Evolutionary conservation across 1,140 invertebrate genomes (phyloP), one percentile per base, ranked within the genome.

Genomic region (Andricus grossulariae): DNA sequence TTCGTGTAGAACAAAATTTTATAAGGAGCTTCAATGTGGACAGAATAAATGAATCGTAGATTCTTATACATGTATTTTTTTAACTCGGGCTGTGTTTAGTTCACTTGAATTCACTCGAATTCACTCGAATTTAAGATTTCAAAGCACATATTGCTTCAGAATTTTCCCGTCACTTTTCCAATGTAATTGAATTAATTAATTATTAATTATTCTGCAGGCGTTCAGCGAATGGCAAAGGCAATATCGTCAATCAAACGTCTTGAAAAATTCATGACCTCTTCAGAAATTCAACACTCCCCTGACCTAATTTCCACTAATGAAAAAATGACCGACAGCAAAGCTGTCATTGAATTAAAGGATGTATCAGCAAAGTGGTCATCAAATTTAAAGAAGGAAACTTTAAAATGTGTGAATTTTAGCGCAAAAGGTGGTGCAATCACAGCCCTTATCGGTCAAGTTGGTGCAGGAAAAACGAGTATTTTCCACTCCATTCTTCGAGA

Each of bases 401-500:
- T 96, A 11, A 92, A 91, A 5, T 93, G 96, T 75, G 87, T 97
- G 0, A 94, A 90, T 39, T 89, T 97, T 13, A 91, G 91, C 0
- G 92, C 96, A 11, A 93, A 92, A 77, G 92, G 94, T 19, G 95
- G 95, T 70, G 91, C 94, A 84, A 89, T 97, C 25, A 90, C 96
- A 57, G 95, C 95, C 6, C 92, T 98, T 2, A 94, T 98, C 77
- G 97, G 97, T 5, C 94, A 95, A 72, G 96, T 98, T 13, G 96
- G 96, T 49, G 93, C 95, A 16, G 96, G 97, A 55, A 98, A 98
- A 92, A 95, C 94, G 1, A 97, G 97, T 25, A 88, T 98, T 7
- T 90, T 98, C n/a, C 95, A 98, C 86, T 93, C 94, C 3, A 93
- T 98, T 73, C 91, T 99, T 8, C 92, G 94, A 71, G 98, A 99